Percentiles rank a stretch among this genome's conserved stretches.
These are phyloP conservation scores for Chironomus tepperi DNA, from an alignment of 1,140 invertebrate genomes.

Conservation along the genomic window DNA sequence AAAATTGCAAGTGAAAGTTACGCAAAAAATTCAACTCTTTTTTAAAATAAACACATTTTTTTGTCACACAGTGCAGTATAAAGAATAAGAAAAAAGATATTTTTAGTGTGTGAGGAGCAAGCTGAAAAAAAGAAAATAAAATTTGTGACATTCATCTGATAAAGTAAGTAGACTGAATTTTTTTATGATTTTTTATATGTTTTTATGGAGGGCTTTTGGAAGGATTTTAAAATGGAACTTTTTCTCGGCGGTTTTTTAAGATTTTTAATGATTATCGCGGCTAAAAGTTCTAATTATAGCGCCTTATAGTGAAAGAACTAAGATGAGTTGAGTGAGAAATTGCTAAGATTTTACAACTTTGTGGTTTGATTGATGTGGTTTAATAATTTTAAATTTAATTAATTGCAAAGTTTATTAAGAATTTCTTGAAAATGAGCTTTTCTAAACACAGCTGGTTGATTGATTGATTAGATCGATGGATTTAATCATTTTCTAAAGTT, in stretches of 20 bases:
- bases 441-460: too few species aligned
- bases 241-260: not conserved
- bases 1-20: not conserved
- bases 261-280: not conserved
- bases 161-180: conserved; percentile 9
- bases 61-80: not conserved
- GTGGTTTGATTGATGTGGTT: too few species aligned
- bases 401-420: too few species aligned
- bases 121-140: not conserved
- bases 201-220: not conserved
- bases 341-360: not conserved
- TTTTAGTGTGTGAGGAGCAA: not conserved
- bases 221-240: not conserved
- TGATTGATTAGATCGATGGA: too few species aligned
- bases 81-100: not conserved
- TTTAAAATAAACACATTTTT: too few species aligned
- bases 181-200: too few species aligned
- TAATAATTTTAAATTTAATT: too few species aligned
- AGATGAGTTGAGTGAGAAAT: too few species aligned
- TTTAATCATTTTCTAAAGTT: too few species aligned
- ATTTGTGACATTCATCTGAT: conserved; percentile 20
- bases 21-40: not conserved
- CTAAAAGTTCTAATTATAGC: not conserved
- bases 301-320: too few species aligned
- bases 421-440: too few species aligned